These are phyloP conservation scores for Lasaia peninsularis DNA, from an alignment of 1,140 invertebrate genomes.

Conservation along the genomic window DNA sequence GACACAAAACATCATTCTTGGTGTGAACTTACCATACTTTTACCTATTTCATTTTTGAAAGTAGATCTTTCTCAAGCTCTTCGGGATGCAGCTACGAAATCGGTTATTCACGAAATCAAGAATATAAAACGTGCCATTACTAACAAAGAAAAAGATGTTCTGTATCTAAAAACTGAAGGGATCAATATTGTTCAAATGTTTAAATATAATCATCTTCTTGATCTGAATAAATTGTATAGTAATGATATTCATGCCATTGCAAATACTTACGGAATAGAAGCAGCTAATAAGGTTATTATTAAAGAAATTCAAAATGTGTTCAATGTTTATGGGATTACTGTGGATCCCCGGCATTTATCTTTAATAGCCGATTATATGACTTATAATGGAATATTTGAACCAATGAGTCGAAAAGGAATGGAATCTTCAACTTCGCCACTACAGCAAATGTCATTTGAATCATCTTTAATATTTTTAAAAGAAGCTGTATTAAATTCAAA, in stretches of 20 bases:
- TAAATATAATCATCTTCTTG: constrained; percentile 87
- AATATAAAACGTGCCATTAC: constrained; percentile 91
- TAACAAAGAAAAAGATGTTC: constrained; percentile 79
- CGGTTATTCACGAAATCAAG: constrained; percentile 88
- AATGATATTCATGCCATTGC: constrained; percentile 97
- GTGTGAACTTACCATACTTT: constrained; percentile 78
- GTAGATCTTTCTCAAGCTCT: constrained; percentile 90
- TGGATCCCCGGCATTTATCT: constrained; percentile 95
- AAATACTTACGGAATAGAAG: constrained; percentile 96
- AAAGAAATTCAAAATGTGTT: constrained; percentile 96
- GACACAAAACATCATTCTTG: constrained; percentile 81
- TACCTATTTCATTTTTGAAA: constrained; percentile 82
- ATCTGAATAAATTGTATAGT: constrained; percentile 92
- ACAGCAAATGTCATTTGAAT: constrained; percentile 99
- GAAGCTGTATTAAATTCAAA: constrained; percentile 85
- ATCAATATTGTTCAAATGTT: constrained; percentile 95
- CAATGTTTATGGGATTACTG: constrained; percentile 96
- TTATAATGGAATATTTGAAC: constrained; percentile 91
- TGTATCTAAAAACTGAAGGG: constrained; percentile 94
- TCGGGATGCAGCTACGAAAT: constrained; percentile 83
- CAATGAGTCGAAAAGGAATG: constrained; percentile 95
- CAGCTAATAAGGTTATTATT: constrained; percentile 92
- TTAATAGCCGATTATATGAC: constrained; percentile 99
- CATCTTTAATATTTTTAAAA: constrained; percentile 91
- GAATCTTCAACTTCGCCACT: constrained; percentile 91